phyloP scores from a whole-genome alignment of 2,797 vertebrate species.

The Ammospiza maritima region DNA sequence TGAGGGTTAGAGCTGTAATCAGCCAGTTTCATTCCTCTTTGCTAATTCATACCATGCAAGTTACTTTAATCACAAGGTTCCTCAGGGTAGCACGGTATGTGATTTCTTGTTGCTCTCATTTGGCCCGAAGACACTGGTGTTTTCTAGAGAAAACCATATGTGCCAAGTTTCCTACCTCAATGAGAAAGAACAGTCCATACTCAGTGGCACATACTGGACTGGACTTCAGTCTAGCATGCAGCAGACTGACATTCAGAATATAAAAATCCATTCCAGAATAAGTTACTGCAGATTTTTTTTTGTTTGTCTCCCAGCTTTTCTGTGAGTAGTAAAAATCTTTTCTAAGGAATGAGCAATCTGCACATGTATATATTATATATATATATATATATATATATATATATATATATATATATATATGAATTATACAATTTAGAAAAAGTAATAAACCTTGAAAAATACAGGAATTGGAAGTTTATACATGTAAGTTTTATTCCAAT shows the following conservation, averaged over 20 bases:
- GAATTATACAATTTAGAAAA: neutral
- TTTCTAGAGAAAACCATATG: neutral
- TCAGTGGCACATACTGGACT: neutral
- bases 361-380: neutral
- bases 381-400: no score
- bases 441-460: neutral
- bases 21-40: neutral
- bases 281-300: neutral
- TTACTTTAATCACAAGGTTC: neutral
- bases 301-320: neutral
- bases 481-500: neutral
- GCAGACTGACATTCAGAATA: neutral
- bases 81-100: neutral
- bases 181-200: neutral
- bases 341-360: neutral
- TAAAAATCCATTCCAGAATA: neutral
- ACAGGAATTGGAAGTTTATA: neutral
- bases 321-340: neutral
- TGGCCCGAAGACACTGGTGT: neutral
- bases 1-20: neutral
- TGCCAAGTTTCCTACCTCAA: neutral
- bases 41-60: neutral
- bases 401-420: no score
- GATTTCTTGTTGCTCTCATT: neutral
- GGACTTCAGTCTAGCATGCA: neutral